Evolutionary conservation across 2,113 vertebrate genomes (phyloP).

Genomic region (Paedocypris sp.): DNA sequence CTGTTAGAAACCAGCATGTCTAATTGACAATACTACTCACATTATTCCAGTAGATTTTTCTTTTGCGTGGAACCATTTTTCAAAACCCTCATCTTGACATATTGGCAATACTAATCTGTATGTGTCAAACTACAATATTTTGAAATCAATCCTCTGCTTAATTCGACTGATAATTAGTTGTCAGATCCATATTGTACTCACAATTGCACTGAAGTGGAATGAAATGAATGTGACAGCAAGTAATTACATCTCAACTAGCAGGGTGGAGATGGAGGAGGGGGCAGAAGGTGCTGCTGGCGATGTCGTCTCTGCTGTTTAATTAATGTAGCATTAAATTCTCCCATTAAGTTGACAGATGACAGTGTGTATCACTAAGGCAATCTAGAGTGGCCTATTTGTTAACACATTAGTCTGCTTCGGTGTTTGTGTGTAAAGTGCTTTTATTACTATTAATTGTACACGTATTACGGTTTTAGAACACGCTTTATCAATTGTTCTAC

Average conservation of each 20-base stretch:
- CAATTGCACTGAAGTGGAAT: slow-evolving; percentile 24
- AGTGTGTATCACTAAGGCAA: slow-evolving; percentile 14
- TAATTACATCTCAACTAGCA: slow-evolving; percentile 32
- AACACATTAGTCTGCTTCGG: too few relatives aligned
- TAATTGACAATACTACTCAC: slow-evolving; percentile 69
- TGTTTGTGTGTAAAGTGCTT: too few relatives aligned
- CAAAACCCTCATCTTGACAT: background rate
- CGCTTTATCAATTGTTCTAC: too few relatives aligned
- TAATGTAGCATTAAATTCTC: slow-evolving; percentile 37
- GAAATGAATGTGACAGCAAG: slow-evolving; percentile 35
- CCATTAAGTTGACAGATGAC: slow-evolving; percentile 31
- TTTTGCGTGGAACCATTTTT: too few relatives aligned
- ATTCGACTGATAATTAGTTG: background rate
- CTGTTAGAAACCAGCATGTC: slow-evolving; percentile 59
- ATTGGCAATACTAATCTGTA: slow-evolving; percentile 3
- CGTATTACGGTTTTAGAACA: too few relatives aligned
- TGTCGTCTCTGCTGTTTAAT: slow-evolving; percentile 36
- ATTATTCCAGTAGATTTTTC: too few relatives aligned
- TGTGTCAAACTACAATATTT: slow-evolving; percentile 4
- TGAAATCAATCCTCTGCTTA: background rate
- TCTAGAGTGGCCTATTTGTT: slow-evolving; percentile 14
- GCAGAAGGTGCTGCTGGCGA: slow-evolving; percentile 36
- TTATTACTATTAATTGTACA: too few relatives aligned
- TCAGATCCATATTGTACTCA: background rate
- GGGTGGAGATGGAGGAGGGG: slow-evolving; percentile 15